Conservation (phyloP, 1,140 invertebrate genomes). For the Temnothorax nylanderi region DNA sequence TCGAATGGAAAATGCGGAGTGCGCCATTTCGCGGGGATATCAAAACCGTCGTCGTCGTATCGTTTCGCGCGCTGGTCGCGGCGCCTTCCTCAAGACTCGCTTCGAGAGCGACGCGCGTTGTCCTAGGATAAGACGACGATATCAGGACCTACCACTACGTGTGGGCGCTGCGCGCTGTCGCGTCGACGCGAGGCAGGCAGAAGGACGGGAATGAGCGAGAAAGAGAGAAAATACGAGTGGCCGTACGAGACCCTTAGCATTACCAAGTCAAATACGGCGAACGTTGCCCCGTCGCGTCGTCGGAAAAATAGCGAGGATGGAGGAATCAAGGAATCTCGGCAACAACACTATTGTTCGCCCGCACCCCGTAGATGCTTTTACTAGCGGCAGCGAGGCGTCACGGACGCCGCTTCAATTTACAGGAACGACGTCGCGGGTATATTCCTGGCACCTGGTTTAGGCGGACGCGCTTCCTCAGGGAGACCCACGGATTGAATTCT, state of each 20-base stretch:
- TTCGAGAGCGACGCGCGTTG: conserved; percentile 56
- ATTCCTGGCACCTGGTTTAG: conserved; percentile 71
- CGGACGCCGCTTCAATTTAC: conserved; percentile 71
- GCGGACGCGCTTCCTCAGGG: conserved; percentile 40
- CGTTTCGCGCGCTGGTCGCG: conserved; percentile 51
- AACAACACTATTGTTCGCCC: conserved; percentile 46
- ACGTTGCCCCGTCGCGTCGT: conserved; percentile 63
- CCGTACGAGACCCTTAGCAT: conserved; percentile 81
- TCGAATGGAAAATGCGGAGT: conserved; percentile 33
- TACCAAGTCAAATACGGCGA: conserved; percentile 84
- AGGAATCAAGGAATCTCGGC: conserved; percentile 80
- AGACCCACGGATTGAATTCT: conserved; percentile 54
- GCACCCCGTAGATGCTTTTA: not conserved
- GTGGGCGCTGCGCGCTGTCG: conserved; percentile 36
- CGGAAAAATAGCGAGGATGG: conserved; percentile 79
- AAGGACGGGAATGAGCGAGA: conserved; percentile 3
- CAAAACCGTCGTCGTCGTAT: conserved; percentile 58
- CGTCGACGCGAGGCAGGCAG: conserved; percentile 29
- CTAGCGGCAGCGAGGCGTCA: conserved; percentile 18
- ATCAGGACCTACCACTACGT: conserved; percentile 73
- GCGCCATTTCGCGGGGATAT: conserved; percentile 67
- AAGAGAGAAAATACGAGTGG: conserved; percentile 50
- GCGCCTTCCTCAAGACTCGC: conserved; percentile 42
- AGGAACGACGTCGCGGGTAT: conserved; percentile 66
- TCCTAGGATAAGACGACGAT: conserved; percentile 67